Evolutionary conservation across 2,797 vertebrate species (phyloP).

Genomic region (Scolopax bukidnonensis): DNA sequence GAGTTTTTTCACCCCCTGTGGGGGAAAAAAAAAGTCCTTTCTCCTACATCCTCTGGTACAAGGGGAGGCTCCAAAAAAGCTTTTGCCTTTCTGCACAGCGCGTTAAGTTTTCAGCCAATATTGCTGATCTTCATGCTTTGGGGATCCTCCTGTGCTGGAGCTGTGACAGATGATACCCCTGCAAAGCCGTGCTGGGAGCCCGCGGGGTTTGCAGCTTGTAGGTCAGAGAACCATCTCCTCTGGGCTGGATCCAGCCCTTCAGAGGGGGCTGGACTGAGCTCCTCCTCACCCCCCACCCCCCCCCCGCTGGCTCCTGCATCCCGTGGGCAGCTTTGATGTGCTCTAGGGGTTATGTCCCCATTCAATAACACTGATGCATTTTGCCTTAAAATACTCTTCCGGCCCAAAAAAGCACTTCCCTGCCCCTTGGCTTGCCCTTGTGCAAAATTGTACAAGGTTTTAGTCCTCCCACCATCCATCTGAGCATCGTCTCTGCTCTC

Average conservation of each 20-base stretch:
- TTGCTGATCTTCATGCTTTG: neutral
- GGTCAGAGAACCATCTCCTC: constrained; percentile 1
- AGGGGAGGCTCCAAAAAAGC: neutral
- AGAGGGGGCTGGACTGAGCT: neutral
- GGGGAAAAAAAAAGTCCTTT: neutral
- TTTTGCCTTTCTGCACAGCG: neutral
- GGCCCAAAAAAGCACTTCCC: neutral
- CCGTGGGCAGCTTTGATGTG: neutral
- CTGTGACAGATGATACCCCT: constrained; percentile 30
- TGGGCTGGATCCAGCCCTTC: constrained; percentile 44
- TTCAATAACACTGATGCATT: constrained; percentile 12
- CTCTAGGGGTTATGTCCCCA: neutral
- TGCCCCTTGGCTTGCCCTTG: constrained; percentile 22
- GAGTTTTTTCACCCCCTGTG: neutral
- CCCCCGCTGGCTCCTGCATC: neutral
- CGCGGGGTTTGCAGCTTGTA: neutral
- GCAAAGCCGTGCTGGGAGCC: neutral
- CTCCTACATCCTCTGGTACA: neutral
- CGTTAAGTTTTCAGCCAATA: neutral
- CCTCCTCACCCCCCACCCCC: neutral
- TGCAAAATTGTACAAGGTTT: neutral
- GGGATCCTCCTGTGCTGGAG: constrained; percentile 4
- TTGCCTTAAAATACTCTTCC: constrained; percentile 42
- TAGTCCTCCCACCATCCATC: neutral
- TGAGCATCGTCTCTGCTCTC: neutral